Evolutionary conservation across 2,797 vertebrate genomes (phyloP).

Genomic region (Melanotaenia maccullochi): DNA sequence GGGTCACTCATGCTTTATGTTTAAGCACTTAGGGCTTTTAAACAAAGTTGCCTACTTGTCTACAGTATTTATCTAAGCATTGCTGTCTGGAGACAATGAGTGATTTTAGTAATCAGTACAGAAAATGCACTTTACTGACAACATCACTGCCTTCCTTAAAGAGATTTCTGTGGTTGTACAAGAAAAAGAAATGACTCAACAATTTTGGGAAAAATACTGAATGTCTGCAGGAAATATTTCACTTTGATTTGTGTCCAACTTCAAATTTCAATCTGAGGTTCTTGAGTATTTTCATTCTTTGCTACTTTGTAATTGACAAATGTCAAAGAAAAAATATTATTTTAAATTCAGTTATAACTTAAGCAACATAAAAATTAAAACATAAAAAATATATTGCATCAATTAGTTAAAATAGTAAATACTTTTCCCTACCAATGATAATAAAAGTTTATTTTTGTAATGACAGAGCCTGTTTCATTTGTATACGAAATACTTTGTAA

Average conservation of each 20-base stretch:
- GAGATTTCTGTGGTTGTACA: background rate
- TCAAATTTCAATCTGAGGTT: background rate
- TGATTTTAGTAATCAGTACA: background rate
- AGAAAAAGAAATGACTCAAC: background rate
- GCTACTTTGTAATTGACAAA: no score
- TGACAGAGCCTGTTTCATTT: background rate
- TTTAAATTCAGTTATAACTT: background rate
- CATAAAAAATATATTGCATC: background rate
- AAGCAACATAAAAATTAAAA: background rate
- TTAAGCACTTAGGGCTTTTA: conserved; percentile 2
- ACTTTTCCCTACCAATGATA: background rate
- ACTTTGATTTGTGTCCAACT: background rate
- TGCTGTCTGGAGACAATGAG: conserved; percentile 2
- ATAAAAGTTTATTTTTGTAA: background rate
- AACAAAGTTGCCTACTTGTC: conserved; percentile 11
- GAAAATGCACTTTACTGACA: background rate
- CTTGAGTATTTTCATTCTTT: background rate
- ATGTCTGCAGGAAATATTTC: background rate
- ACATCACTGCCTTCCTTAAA: background rate
- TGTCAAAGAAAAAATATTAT: background rate
- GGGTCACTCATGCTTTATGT: conserved; percentile 8
- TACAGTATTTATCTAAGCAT: background rate
- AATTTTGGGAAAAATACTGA: background rate
- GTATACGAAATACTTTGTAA: background rate
- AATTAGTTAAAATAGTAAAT: background rate